phyloP scores from a whole-genome alignment of 2,888 invertebrate genomes.

The Digitonthophagus gazella region DNA sequence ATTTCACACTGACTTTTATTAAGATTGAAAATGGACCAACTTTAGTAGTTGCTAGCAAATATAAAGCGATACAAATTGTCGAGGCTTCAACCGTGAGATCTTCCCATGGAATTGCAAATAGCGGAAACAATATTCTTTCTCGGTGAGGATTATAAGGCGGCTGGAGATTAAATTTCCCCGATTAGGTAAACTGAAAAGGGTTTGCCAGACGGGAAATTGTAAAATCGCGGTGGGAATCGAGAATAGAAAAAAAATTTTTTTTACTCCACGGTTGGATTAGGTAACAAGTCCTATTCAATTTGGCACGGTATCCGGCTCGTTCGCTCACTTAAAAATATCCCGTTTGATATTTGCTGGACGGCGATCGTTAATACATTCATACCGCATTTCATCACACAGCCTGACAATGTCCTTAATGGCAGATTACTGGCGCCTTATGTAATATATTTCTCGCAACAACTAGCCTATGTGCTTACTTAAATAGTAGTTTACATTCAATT shows the following conservation, averaged over 20 bases:
- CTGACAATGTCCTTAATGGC: not conserved
- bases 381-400: not conserved
- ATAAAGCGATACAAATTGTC: not conserved
- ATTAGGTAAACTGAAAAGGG: not conserved
- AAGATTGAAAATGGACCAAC: not conserved
- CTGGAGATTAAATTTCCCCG: not conserved
- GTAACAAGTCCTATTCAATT: not conserved
- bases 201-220: not conserved
- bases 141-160: not conserved
- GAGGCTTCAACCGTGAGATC: not conserved
- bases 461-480: too few relatives aligned
- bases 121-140: not conserved
- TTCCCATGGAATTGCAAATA: not conserved
- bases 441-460: not conserved
- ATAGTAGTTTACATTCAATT: not conserved
- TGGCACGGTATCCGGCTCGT: not conserved
- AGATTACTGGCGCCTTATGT: not conserved
- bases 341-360: not conserved
- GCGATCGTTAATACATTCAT: not conserved
- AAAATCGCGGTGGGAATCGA: not conserved
- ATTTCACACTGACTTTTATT: not conserved
- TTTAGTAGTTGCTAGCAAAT: not conserved
- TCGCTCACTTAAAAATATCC: not conserved
- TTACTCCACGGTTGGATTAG: not conserved
- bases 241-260: not conserved